Evolutionary conservation across 2,888 invertebrate species (phyloP).

Genomic region (Dicroscelio sp.): DNA sequence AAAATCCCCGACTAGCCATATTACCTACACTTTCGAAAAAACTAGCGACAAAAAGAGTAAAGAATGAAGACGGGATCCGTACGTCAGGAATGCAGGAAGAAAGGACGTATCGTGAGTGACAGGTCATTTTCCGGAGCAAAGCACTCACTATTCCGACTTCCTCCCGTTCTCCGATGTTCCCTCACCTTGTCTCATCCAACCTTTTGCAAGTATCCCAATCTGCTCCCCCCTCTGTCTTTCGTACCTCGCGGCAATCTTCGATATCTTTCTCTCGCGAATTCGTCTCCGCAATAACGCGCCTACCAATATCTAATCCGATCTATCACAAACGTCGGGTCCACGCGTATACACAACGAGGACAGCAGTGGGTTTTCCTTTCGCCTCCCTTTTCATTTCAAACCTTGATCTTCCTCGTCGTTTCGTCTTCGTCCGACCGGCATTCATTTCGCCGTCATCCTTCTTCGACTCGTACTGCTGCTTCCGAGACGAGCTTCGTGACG

Average conservation of each 20-base stretch:
- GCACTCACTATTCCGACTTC: conserved; percentile 86
- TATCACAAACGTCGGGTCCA: conserved; percentile 71
- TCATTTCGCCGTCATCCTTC: conserved; percentile 84
- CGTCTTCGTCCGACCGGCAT: conserved; percentile 72
- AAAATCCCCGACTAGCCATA: conserved; percentile 41
- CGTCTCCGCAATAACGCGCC: conserved; percentile 88
- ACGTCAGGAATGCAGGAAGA: conserved; percentile 82
- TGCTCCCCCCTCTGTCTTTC: conserved; percentile 49
- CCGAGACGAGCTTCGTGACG: conserved; percentile 86
- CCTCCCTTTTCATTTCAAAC: conserved; percentile 68
- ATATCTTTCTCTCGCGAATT: conserved; percentile 88
- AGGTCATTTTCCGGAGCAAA: conserved; percentile 91
- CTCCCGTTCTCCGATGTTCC: conserved; percentile 65
- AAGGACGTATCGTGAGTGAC: conserved; percentile 90
- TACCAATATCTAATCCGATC: conserved; percentile 89
- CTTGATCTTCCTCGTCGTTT: conserved; percentile 77
- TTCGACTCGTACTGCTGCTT: conserved; percentile 85
- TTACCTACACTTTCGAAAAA: conserved; percentile 62
- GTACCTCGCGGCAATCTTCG: conserved; percentile 86
- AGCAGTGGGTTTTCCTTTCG: conserved; percentile 41
- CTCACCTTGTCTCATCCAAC: conserved; percentile 72
- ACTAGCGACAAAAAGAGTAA: conserved; percentile 71
- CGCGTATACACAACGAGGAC: conserved; percentile 57
- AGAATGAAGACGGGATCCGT: conserved; percentile 77
- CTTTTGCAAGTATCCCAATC: conserved; percentile 77